phyloP scores from a whole-genome alignment of 2,888 invertebrate genomes.

The Seira ritae region DNA sequence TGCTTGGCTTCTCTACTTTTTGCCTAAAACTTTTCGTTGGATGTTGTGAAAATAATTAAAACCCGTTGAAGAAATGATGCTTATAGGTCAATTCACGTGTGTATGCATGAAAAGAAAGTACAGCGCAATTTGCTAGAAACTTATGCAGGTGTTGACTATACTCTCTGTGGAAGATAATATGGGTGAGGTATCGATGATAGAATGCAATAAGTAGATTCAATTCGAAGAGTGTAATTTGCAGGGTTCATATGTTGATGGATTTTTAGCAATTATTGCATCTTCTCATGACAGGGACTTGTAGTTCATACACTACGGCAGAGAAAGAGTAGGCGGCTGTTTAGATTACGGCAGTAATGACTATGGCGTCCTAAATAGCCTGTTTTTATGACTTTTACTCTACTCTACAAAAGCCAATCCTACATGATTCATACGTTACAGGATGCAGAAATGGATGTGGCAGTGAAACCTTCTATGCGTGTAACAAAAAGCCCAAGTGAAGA shows the following conservation, averaged over 20 bases:
- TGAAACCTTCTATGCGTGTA: neutral
- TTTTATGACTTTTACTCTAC: constrained; percentile 38
- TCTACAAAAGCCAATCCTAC: neutral
- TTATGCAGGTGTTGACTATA: neutral
- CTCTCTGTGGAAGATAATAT: neutral
- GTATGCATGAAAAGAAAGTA: neutral
- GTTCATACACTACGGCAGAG: neutral
- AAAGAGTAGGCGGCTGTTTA: neutral
- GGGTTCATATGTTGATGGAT: constrained; percentile 34
- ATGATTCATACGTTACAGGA: constrained; percentile 26
- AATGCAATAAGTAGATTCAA: neutral
- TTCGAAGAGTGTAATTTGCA: constrained; percentile 3
- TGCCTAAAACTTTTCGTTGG: too few species aligned
- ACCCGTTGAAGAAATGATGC: too few species aligned
- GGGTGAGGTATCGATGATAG: too few species aligned
- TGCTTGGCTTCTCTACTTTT: too few species aligned
- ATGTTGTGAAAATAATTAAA: too few species aligned
- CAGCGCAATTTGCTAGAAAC: neutral
- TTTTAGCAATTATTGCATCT: constrained; percentile 15
- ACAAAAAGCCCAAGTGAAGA: neutral
- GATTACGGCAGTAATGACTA: neutral
- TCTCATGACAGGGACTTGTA: neutral
- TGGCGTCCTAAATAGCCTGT: constrained; percentile 35
- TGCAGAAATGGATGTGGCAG: constrained; percentile 11
- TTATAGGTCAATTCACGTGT: neutral